phyloP scores from a whole-genome alignment of 2,113 vertebrate genomes.

The Narcine bancroftii region DNA sequence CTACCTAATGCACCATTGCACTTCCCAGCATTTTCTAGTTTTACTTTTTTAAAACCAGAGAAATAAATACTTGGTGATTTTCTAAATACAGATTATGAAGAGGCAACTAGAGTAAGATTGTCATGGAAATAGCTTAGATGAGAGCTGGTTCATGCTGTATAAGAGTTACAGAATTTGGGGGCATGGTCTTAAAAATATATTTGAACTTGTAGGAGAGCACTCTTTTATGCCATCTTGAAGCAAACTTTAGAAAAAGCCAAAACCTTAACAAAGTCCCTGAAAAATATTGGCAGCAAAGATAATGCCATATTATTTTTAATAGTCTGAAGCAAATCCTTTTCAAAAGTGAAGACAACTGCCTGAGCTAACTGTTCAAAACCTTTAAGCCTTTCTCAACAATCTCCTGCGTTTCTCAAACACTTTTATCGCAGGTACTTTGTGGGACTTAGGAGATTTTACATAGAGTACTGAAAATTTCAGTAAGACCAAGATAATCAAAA shows the following conservation, averaged over 20 bases:
- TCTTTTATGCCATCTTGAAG: background rate
- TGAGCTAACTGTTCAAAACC: background rate
- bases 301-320: background rate
- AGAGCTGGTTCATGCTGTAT: too few species aligned
- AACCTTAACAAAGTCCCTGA: background rate
- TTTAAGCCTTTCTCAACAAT: background rate
- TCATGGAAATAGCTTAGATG: background rate
- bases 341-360: background rate
- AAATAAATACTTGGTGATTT: background rate
- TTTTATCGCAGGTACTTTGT: conserved; percentile 31
- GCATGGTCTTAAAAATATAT: background rate
- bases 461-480: conserved; percentile 40
- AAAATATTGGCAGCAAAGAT: background rate
- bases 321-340: background rate
- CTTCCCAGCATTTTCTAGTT: too few species aligned
- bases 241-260: background rate
- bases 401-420: background rate
- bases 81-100: background rate
- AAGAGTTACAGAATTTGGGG: background rate
- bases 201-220: background rate
- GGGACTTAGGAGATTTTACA: conserved; percentile 15
- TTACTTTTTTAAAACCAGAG: too few species aligned
- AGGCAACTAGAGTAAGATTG: background rate
- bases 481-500: conserved; percentile 40
- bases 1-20: too few species aligned